Base-by-base conservation (phyloP, 2,797 vertebrate genomes). In the Phataginus tricuspis region DNA sequence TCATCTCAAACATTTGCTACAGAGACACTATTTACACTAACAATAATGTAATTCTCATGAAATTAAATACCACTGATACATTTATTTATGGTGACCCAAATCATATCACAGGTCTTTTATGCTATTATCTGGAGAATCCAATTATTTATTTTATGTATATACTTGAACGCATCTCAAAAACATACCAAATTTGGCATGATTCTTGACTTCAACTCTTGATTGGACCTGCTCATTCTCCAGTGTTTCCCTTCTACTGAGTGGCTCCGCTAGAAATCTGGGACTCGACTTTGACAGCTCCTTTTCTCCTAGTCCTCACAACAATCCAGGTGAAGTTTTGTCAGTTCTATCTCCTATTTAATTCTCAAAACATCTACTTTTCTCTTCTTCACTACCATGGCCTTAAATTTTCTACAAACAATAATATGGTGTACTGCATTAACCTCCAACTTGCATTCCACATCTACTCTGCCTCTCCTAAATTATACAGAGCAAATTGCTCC, bases 21-120 rank as follows among this genome's bases (percentile, higher is more conserved):
- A 87, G 21, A 85, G 71, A n/a, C 79, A 90, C 31, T 80, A 85
- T 71, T 91, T 77, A 94, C 12, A 93, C 51, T 78, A 86, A 86
- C 7, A 87, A 27, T 49, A 86, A 89, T 14, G 0, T 75, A 91
- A 96, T 82, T 91, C 6, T 87, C 34, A 85, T 87, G 29, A 94
- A 96, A 90, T 84, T 72, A 90, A 92, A 61, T 86, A 72, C 49
- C 19, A 82, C 0, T 4, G 16, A 83, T 63, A 90, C 7, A 90
- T 5, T 85, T 21, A 27, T 23, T 82, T 21, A 27, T 23, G 49
- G 31, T 6, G 71, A 39, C 61, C 61, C 49, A 94, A 92, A 74
- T 86, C 3, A 1, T 61, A 68, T 69, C 51, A 61, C 21, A 87
- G 45, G 37, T 23, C 23, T 80, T 77, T 55, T 31, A 96, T 78